phyloP scores from a whole-genome alignment of 1,140 invertebrate genomes.

The Hylyphantes graminicola region DNA sequence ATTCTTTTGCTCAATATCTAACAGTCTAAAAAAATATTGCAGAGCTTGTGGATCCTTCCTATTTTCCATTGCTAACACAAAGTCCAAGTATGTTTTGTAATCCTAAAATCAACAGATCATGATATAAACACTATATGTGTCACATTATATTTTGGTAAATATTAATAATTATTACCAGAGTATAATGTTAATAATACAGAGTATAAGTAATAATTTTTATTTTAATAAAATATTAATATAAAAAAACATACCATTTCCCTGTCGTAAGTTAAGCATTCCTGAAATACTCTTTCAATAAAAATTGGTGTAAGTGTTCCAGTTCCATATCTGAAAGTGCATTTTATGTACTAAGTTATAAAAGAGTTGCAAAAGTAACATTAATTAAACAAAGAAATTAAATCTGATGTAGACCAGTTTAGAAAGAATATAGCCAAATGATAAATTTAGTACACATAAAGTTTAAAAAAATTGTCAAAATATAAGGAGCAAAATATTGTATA shows the following conservation, averaged over 20 bases:
- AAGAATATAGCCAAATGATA: no score
- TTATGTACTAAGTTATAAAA: background rate
- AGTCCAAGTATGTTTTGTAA: conserved; percentile 96
- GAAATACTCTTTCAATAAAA: conserved; percentile 93
- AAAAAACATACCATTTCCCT: conserved; percentile 84
- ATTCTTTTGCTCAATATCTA: conserved; percentile 89
- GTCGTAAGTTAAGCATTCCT: conserved; percentile 94
- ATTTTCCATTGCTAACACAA: conserved; percentile 94
- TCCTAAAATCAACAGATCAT: conserved; percentile 71
- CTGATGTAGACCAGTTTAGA: no score
- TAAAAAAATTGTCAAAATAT: no score
- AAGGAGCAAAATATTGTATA: no score
- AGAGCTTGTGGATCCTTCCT: conserved; percentile 89
- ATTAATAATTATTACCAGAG: no score
- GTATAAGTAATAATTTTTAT: conserved; percentile 18
- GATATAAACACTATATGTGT: no score
- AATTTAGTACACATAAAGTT: no score
- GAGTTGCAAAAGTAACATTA: no score
- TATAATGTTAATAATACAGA: background rate
- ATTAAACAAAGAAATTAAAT: no score
- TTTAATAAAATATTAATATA: no score
- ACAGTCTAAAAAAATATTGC: conserved; percentile 90
- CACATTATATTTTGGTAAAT: no score
- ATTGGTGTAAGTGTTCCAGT: conserved; percentile 91
- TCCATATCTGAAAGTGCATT: conserved; percentile 76